Conservation (phyloP, 2,113 vertebrate genomes). For the Bubo bubo region DNA sequence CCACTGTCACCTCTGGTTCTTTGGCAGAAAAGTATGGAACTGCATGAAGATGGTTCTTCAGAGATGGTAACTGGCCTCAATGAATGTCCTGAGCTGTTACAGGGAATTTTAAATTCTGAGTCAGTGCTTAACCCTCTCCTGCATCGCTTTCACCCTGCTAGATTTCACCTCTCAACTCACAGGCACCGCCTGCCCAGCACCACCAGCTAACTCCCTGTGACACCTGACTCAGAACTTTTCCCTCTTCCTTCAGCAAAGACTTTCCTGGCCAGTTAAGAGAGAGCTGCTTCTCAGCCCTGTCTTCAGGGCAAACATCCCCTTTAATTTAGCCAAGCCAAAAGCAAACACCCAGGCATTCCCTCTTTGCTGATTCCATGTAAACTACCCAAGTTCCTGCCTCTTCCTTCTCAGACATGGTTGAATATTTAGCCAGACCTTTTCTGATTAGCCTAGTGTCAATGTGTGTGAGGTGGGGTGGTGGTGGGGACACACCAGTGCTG, state of each 20-base stretch:
- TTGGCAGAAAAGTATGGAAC: not conserved
- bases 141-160: not conserved
- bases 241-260: not conserved
- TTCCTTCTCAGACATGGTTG: not conserved
- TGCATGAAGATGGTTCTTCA: not conserved
- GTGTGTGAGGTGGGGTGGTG: not conserved
- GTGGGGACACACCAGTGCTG: not conserved
- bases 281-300: not conserved
- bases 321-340: not conserved
- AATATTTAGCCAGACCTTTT: not conserved
- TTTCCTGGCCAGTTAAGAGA: not conserved
- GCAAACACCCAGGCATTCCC: not conserved
- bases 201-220: not conserved
- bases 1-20: not conserved
- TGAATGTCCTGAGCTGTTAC: not conserved
- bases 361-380: not conserved
- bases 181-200: not conserved
- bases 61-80: not conserved
- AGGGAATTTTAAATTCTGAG: not conserved
- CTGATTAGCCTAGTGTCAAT: not conserved
- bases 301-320: not conserved
- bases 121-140: not conserved
- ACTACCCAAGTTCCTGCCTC: not conserved
- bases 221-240: not conserved
- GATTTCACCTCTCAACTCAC: not conserved